These are phyloP conservation scores for Muscina levida DNA, from an alignment of 2,888 invertebrate genomes.

Conservation along the genomic window DNA sequence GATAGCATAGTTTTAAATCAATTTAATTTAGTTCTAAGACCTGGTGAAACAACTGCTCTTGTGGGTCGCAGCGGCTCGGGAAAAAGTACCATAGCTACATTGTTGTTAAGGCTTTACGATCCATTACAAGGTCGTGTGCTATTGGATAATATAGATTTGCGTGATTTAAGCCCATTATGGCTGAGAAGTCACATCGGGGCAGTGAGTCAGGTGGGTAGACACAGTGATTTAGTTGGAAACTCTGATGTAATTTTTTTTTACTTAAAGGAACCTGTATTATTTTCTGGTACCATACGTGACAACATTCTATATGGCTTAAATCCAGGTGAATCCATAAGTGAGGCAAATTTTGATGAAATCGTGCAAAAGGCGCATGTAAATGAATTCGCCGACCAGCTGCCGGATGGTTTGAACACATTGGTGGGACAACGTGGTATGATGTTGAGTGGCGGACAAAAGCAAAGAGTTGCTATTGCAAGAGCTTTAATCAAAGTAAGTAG, in stretches of 20 bases:
- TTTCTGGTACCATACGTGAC: constrained; percentile 93
- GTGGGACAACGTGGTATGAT: constrained; percentile 95
- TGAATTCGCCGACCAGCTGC: constrained; percentile 86
- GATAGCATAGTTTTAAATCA: constrained; percentile 83
- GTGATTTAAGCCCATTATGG: constrained; percentile 89
- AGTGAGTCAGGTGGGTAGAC: constrained; percentile 85
- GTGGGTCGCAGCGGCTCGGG: constrained; percentile 97
- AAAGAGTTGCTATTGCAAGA: constrained; percentile 94
- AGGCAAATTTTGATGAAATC: constrained; percentile 83
- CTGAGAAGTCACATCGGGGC: constrained; percentile 92
- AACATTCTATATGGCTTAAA: constrained; percentile 94
- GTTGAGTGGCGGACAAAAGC: constrained; percentile 96
- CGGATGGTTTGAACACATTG: constrained; percentile 88
- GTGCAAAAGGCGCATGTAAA: constrained; percentile 92
- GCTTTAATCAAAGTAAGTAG: constrained; percentile 89
- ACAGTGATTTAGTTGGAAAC: not conserved
- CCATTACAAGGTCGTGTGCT: constrained; percentile 86
- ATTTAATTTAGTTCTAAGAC: constrained; percentile 84
- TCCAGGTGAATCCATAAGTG: constrained; percentile 80
- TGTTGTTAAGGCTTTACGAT: constrained; percentile 93
- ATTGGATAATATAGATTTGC: constrained; percentile 89
- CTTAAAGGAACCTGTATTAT: constrained; percentile 89
- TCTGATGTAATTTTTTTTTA: no score
- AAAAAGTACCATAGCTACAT: constrained; percentile 93
- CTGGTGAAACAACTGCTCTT: constrained; percentile 88